Evolutionary conservation across 2,888 invertebrate genomes (phyloP).

Genomic region (Aelia acuminata): DNA sequence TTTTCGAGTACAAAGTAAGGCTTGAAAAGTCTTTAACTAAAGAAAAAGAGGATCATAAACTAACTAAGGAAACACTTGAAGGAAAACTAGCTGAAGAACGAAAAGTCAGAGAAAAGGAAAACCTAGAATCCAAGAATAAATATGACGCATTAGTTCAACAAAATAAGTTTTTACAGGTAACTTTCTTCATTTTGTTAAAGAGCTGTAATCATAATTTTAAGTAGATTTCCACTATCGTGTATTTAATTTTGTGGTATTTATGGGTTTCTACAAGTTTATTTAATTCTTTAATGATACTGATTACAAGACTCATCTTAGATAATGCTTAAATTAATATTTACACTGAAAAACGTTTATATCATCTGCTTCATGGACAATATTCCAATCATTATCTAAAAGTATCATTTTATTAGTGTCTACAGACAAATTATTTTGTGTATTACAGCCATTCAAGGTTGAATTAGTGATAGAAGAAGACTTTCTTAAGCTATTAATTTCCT

Average conservation of each 20-base stretch:
- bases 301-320: too few species aligned
- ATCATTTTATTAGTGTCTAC: background rate
- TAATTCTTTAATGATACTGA: too few species aligned
- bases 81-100: conserved; percentile 71
- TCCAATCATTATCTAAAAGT: background rate
- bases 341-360: too few species aligned
- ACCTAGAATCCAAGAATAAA: conserved; percentile 72
- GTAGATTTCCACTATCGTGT: too few species aligned
- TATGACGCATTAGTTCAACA: conserved; percentile 74
- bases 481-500: background rate
- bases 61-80: conserved; percentile 72
- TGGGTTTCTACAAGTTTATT: too few species aligned
- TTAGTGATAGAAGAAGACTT: background rate
- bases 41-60: conserved; percentile 73
- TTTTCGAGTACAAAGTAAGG: conserved; percentile 74
- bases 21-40: conserved; percentile 74
- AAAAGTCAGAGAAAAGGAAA: conserved; percentile 71
- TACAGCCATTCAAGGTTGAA: background rate
- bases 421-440: background rate
- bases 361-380: background rate
- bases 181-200: background rate
- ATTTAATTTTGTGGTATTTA: too few species aligned
- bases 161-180: conserved; percentile 72
- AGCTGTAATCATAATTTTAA: too few species aligned
- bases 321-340: too few species aligned